Evolutionary conservation across 1,140 invertebrate genomes (phyloP).

Genomic region (Zaprionus tsacasi): DNA sequence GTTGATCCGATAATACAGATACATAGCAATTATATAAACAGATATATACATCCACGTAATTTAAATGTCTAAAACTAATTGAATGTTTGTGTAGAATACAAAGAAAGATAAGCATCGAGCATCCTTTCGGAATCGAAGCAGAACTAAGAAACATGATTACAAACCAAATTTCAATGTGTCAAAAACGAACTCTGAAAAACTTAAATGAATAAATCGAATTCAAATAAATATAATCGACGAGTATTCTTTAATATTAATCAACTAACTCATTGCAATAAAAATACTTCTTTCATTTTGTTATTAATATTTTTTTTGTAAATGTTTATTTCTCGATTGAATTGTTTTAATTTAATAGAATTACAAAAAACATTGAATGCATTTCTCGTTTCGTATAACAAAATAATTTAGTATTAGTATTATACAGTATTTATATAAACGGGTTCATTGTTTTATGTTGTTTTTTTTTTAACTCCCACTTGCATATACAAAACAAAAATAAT

Average conservation of each 20-base stretch:
- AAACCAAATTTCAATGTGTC: constrained; percentile 80
- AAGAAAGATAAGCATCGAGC: constrained; percentile 2
- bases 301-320: constrained; percentile 76
- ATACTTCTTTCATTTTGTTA: constrained; percentile 54
- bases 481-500: constrained; percentile 75
- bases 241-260: no score
- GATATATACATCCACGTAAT: constrained; percentile 34
- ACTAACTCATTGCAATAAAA: background rate
- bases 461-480: constrained; percentile 50
- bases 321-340: constrained; percentile 78
- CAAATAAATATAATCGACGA: background rate
- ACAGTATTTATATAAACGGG: constrained; percentile 80
- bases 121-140: constrained; percentile 40
- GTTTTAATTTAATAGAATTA: constrained; percentile 82
- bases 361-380: constrained; percentile 78
- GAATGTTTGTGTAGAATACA: constrained; percentile 63
- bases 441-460: constrained; percentile 38
- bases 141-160: constrained; percentile 25
- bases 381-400: constrained; percentile 82
- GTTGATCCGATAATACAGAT: constrained; percentile 20
- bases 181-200: constrained; percentile 63
- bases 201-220: constrained; percentile 72
- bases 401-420: constrained; percentile 84
- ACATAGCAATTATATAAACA: constrained; percentile 24
- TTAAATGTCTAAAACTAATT: constrained; percentile 62